Base-by-base conservation (phyloP, 2,888 invertebrate genomes). In the Apodemia mormo region DNA sequence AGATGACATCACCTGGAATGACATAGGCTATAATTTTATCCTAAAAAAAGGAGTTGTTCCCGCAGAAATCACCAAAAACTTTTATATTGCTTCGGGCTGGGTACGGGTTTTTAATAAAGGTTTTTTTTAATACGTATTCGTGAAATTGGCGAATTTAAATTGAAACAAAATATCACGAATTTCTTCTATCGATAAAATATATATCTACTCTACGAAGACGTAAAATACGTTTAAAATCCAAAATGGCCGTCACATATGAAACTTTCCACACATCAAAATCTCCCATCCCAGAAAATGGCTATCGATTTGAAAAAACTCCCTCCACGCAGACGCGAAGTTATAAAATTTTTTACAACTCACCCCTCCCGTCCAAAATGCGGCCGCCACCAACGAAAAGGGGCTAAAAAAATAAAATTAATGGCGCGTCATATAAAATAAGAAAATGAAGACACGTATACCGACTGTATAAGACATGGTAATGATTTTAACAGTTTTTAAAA, bases 301-400 rank as follows among this genome's bases (percentile, higher is more conserved):
- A 81, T 84, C 79, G 81, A 81, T 83, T 83, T 74, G 73, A 79
- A 79, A 80, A 81, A 77, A 75, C 73, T 73, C 76, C 69, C 68
- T 76, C 72, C 76, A 81, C 82, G 82, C 80, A 82, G 81, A 76
- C 82, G 81, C 82, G 78, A 71, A 77, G 85, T 77, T 87, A 89
- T 90, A 88, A 90, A 86, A 77, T 71, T 77, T 84, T 88, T 90
- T 89, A 89, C 82, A 80, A 80, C 78, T 82, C 73, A 73, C 77
- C 78, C 78, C 76, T 74, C 75, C 79, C 75, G 78, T 74, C 74
- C 75, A 54, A 52, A 69, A 64, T 73, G 73, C 77, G 73, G 74
- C 79, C 77, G 76, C 78, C 66, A 68, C 45, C 69, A 49, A 37
- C n/a, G 14, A 58, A 68, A 70, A 43, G n/a, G 56, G 54, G 56